A percentile compares a stretch with the other conserved stretches of the same genome.
Evolutionary conservation across 2,888 invertebrate genomes (phyloP).

Genomic region (Disparrhopalites patrizii): DNA sequence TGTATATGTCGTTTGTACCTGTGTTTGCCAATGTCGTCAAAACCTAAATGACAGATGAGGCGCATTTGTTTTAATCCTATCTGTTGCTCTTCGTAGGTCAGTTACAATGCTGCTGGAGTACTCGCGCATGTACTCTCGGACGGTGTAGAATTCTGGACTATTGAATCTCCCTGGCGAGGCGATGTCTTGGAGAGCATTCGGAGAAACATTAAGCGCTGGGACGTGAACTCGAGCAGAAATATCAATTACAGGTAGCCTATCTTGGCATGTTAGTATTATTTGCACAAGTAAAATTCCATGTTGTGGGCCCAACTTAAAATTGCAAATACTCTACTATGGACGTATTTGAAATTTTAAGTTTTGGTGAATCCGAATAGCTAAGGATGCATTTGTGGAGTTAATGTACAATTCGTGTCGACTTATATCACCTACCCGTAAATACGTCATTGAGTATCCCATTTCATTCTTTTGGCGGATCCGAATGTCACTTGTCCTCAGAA

Average conservation of each 20-base stretch:
- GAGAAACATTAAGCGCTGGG: constrained; percentile 81
- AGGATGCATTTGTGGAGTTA: not conserved
- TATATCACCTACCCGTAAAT: too few relatives aligned
- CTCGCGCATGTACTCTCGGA: constrained; percentile 93
- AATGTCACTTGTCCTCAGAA: too few relatives aligned
- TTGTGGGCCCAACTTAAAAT: too few relatives aligned
- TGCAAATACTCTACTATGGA: not conserved
- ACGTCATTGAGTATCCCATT: too few relatives aligned
- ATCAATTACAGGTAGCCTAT: constrained; percentile 78
- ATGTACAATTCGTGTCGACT: not conserved
- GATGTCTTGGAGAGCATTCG: constrained; percentile 72
- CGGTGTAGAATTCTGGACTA: constrained; percentile 77
- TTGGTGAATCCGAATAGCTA: not conserved
- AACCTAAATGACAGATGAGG: too few relatives aligned
- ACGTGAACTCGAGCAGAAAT: constrained; percentile 78
- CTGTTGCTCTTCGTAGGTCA: constrained; percentile 58
- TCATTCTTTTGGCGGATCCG: too few relatives aligned
- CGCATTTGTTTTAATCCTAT: not conserved
- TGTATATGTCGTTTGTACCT: too few relatives aligned
- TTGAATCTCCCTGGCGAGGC: constrained; percentile 65
- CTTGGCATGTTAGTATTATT: too few relatives aligned
- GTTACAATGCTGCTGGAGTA: constrained; percentile 94
- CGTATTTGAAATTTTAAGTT: not conserved
- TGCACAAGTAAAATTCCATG: too few relatives aligned
- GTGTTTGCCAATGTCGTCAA: too few relatives aligned